Evolutionary conservation across 2,797 vertebrate species (phyloP).

Genomic region (Hoplostethus atlanticus): DNA sequence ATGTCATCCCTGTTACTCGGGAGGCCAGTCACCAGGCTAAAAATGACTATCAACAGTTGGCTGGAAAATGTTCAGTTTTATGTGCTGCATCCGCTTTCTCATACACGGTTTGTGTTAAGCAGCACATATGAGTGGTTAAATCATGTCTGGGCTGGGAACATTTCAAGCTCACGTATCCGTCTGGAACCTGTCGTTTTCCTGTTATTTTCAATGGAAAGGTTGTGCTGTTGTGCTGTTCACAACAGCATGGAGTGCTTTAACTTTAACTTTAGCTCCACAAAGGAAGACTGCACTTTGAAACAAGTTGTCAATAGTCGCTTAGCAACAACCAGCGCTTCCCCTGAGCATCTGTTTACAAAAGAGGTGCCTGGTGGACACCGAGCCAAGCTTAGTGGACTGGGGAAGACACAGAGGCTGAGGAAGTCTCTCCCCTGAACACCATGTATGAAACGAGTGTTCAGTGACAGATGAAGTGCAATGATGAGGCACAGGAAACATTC

Average conservation of each 20-base stretch:
- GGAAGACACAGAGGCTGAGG: constrained; percentile 39
- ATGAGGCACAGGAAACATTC: constrained; percentile 69
- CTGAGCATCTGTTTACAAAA: constrained; percentile 20
- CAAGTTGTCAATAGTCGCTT: constrained; percentile 62
- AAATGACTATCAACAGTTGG: constrained; percentile 74
- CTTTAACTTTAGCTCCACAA: constrained; percentile 30
- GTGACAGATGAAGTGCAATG: constrained; percentile 57
- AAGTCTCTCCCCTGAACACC: constrained; percentile 45
- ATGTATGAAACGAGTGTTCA: constrained; percentile 57
- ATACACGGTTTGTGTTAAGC: constrained; percentile 34
- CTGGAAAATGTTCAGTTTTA: constrained; percentile 53
- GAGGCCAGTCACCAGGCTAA: constrained; percentile 70
- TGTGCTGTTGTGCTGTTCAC: constrained; percentile 24
- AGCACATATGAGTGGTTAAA: constrained; percentile 51
- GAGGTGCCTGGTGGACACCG: constrained; percentile 57
- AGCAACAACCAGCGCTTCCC: constrained; percentile 60
- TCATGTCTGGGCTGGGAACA: constrained; percentile 31
- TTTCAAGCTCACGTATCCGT: no score
- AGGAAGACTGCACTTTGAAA: constrained; percentile 30
- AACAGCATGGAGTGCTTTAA: constrained; percentile 38
- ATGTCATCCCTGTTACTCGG: constrained; percentile 79
- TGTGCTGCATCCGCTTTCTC: constrained; percentile 52
- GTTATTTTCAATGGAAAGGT: constrained; percentile 34
- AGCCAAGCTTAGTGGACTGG: constrained; percentile 41
- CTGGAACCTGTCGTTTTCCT: constrained; percentile 8